Percentiles rank a stretch among this genome's conserved stretches.
Evolutionary conservation across 2,888 invertebrate species (phyloP).

Genomic region (Sinotaia quadrata): DNA sequence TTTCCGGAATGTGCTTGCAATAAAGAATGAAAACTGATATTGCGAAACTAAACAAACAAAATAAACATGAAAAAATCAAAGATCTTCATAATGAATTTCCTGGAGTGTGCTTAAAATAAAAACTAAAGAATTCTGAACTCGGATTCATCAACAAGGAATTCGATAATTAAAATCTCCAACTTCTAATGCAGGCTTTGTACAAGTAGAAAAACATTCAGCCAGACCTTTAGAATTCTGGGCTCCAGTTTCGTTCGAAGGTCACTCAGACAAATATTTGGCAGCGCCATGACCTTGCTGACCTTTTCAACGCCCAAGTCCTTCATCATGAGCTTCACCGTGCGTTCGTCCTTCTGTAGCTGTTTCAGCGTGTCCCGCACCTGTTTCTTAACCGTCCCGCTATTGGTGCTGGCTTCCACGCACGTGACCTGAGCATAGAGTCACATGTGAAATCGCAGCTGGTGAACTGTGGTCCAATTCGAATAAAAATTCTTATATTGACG

Average conservation of each 20-base stretch:
- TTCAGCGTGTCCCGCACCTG: conserved; percentile 21
- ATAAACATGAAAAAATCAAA: no score
- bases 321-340: neutral
- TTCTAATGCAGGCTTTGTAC: no score
- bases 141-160: no score
- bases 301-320: conserved; percentile 1
- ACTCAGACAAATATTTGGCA: conserved; percentile 15
- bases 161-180: no score
- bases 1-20: neutral
- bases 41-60: no score
- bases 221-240: conserved; percentile 6
- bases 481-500: no score
- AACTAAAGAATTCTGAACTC: no score
- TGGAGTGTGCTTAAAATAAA: no score
- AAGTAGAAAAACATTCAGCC: no score
- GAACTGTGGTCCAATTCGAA: no score
- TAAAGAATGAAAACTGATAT: neutral
- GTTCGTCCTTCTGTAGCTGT: conserved; percentile 19
- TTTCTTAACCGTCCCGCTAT: conserved; percentile 20
- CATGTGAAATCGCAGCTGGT: neutral
- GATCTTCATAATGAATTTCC: no score
- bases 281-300: conserved; percentile 13
- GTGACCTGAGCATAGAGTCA: conserved; percentile 13
- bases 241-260: conserved; percentile 16
- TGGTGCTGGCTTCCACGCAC: conserved; percentile 18